Evolutionary conservation across 2,113 vertebrate species (phyloP).

Genomic region (Conger conger): DNA sequence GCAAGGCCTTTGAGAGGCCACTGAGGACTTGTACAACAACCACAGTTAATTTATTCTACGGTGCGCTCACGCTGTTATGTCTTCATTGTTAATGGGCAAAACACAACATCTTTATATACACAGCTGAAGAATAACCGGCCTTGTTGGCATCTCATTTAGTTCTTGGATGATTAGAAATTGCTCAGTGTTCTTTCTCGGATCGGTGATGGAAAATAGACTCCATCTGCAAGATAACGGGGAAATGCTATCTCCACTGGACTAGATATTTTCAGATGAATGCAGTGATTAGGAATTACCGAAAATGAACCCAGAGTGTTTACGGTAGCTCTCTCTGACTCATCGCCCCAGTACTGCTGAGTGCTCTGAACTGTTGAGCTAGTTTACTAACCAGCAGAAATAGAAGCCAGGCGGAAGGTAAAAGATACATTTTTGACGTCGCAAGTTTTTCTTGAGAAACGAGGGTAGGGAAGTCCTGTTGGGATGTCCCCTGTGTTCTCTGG

Average conservation of each 20-base stretch:
- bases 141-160: not conserved
- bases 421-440: not conserved
- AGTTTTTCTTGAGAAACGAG: not conserved
- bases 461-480: not conserved
- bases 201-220: not conserved
- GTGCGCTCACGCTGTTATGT: not conserved
- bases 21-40: not conserved
- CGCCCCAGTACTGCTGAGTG: not conserved
- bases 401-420: not conserved
- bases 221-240: not conserved
- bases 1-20: not conserved
- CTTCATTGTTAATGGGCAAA: not conserved
- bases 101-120: no score
- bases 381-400: not conserved
- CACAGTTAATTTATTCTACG: not conserved
- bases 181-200: no score
- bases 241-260: not conserved
- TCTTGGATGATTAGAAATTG: no score
- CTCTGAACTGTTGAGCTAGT: not conserved
- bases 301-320: not conserved
- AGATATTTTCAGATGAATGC: not conserved
- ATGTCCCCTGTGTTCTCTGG: not conserved
- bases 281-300: not conserved
- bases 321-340: not conserved
- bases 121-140: not conserved